Evolutionary conservation across 2,113 vertebrate genomes (phyloP).

Genomic region (Archocentrus centrarchus): DNA sequence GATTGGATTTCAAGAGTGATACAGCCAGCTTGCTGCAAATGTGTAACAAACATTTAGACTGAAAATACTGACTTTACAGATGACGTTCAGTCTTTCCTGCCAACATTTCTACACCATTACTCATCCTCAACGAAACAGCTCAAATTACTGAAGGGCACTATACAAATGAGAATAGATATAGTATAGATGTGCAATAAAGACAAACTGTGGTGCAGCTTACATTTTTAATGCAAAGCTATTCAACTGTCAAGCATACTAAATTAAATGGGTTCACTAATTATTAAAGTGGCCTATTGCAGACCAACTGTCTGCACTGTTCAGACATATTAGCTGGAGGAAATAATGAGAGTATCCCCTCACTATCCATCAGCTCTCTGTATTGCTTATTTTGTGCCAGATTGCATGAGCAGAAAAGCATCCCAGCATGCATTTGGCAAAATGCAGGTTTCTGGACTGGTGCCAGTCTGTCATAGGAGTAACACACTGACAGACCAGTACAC

Average conservation of each 20-base stretch:
- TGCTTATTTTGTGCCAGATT: background rate
- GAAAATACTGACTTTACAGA: background rate
- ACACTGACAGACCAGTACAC: background rate
- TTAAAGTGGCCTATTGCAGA: conserved; percentile 14
- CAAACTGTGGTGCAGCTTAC: background rate
- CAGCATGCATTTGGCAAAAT: background rate
- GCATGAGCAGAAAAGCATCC: background rate
- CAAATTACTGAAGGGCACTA: background rate
- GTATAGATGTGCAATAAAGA: conserved; percentile 9
- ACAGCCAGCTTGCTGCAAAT: background rate
- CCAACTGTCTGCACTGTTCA: conserved; percentile 12
- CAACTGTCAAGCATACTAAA: background rate
- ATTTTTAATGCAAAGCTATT: conserved; percentile 18
- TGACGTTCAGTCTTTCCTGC: background rate
- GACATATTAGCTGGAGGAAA: background rate
- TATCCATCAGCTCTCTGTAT: background rate
- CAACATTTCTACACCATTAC: background rate
- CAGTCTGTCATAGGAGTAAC: background rate
- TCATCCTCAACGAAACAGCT: background rate
- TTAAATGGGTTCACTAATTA: conserved; percentile 20
- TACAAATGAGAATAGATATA: background rate
- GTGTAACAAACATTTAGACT: conserved; percentile 17
- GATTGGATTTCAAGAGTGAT: background rate
- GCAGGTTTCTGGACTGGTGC: background rate
- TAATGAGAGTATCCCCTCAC: background rate